Percentiles rank a stretch among this genome's conserved stretches.
These are phyloP conservation scores for Upupa epops DNA, from an alignment of 2,113 vertebrate genomes.

Conservation along the genomic window DNA sequence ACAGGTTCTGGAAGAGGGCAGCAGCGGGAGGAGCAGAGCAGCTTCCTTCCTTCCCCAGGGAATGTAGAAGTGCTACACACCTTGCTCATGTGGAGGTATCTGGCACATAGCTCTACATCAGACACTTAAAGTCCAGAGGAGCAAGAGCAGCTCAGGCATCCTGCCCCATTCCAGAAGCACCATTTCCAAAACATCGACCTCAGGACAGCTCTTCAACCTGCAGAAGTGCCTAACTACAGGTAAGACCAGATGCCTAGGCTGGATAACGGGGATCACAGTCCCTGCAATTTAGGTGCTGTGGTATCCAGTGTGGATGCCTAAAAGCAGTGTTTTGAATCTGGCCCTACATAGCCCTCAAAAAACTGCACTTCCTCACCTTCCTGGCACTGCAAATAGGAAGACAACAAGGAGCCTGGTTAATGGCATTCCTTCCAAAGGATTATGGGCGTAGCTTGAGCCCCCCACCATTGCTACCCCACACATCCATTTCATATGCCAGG, in stretches of 20 bases:
- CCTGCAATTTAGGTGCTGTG: neutral
- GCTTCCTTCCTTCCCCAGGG: neutral
- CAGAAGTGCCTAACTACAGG: neutral
- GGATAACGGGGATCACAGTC: neutral
- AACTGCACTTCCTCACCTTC: neutral
- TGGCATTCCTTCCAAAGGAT: neutral
- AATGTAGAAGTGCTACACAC: neutral
- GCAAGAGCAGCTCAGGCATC: neutral
- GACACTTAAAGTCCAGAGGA: neutral
- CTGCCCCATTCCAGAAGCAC: neutral
- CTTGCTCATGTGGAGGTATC: neutral
- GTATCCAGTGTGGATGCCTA: neutral
- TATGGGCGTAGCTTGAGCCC: neutral
- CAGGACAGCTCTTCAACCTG: neutral
- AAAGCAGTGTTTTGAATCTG: neutral
- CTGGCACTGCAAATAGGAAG: neutral
- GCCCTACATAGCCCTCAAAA: neutral
- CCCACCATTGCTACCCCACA: fast-evolving
- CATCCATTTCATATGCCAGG: fast-evolving
- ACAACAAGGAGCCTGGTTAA: neutral
- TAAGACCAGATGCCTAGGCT: neutral
- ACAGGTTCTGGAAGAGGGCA: neutral
- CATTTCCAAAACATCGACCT: neutral
- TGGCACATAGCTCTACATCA: neutral
- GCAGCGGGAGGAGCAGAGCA: neutral